Base-by-base conservation (phyloP, 1,140 invertebrate species). In the Tetramorium alpestre region DNA sequence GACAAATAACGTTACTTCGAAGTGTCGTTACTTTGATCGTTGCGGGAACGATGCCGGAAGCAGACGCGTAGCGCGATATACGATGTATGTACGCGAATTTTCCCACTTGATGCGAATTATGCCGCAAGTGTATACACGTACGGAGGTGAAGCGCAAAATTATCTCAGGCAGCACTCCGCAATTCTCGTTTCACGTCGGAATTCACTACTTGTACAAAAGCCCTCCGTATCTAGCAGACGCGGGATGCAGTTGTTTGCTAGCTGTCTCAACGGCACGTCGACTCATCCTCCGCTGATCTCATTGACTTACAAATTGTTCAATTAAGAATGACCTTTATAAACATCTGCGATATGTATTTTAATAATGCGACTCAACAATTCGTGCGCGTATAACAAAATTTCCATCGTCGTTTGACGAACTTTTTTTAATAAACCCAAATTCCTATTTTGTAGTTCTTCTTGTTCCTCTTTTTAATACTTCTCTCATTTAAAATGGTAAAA, bases 131-230 rank as follows among this genome's bases (percentile, higher is more conserved):
- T 64, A 85, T 89, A 54, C 82, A 78, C 58, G 72, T 69, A 49
- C 58, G 28, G 64, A 88, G 58, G 49, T 87, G 85, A 81, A 51
- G 67, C 85, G 85, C 67, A 67, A 84, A 76, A 81, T 81, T 81
- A 81, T 81, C 78, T 81, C 65, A 73, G 81, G 69, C 51, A 78
- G 70, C 54, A 73, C 62, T 84, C 54, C 56, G 54, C 54, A 82
- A 88, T 88, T 69, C 80, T 88, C 47, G 33, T 75, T 88, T 56
- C 51, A 76, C 64, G 77, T 41, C 18, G 54, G 65, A 76, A 85
- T 88, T 82, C 65, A 82, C 80, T 64, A 69, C 62, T 78, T 33
- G 49, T 72, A 51, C n/a, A 62, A 86, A 67, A 58, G 60, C 87
- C 49, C 38, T 38, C n/a, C 65, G 38, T 70, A 72, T 72, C 49